These are phyloP conservation scores for Proteles cristata DNA, from an alignment of 2,113 vertebrate genomes.

Conservation along the genomic window DNA sequence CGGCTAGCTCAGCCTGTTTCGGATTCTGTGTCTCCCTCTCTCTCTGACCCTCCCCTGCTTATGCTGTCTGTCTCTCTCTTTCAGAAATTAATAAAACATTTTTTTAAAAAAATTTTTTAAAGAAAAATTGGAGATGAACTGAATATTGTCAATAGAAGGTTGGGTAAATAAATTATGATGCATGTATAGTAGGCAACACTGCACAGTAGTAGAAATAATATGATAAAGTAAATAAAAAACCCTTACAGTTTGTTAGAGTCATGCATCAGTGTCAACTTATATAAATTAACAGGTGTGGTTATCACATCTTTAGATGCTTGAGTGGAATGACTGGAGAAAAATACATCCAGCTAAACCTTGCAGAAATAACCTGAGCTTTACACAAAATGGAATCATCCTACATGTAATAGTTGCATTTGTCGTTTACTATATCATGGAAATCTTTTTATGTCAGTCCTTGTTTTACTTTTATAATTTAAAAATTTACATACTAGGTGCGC, in stretches of 20 bases:
- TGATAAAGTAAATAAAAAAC: constrained; percentile 19
- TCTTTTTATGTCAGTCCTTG: not conserved
- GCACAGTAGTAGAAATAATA: not conserved
- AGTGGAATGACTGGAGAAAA: constrained; percentile 5
- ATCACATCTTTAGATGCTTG: constrained; percentile 43
- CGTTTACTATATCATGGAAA: not conserved
- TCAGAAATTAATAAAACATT: no score
- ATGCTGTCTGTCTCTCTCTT: no score
- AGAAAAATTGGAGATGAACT: constrained; percentile 8
- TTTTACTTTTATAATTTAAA: constrained; percentile 7
- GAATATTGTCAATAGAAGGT: not conserved
- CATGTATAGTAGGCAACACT: not conserved
- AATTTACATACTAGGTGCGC: not conserved
- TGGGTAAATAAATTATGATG: not conserved
- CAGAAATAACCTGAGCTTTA: constrained; percentile 47
- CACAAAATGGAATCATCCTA: not conserved
- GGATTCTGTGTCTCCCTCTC: no score
- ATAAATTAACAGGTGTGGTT: constrained; percentile 30
- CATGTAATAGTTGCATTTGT: not conserved
- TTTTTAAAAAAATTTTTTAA: no score
- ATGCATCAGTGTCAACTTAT: not conserved
- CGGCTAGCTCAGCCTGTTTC: no score
- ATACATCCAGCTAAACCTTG: not conserved
- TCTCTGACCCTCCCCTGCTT: no score
- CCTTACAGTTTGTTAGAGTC: not conserved